Conservation (phyloP, 2,888 invertebrate species). For the Pseudococcus longispinus region DNA sequence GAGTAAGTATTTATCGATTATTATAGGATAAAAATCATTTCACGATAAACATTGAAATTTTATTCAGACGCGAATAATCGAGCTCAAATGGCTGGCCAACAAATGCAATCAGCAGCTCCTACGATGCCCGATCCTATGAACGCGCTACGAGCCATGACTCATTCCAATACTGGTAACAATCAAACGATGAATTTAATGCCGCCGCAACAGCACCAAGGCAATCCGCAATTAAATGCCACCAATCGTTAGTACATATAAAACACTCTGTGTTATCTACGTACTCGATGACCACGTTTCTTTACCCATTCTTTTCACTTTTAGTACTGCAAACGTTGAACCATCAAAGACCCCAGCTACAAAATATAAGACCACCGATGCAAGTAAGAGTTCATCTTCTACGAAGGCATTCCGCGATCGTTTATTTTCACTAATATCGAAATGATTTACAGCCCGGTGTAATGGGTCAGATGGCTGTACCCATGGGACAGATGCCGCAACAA, state of each 20-base stretch:
- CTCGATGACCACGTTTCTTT: background rate
- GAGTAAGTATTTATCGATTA: conserved; percentile 71
- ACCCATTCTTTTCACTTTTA: background rate
- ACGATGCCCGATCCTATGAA: conserved; percentile 84
- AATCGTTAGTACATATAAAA: conserved; percentile 49
- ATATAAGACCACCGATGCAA: background rate
- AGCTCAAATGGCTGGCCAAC: background rate
- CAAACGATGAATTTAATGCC: conserved; percentile 58
- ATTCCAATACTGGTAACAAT: conserved; percentile 68
- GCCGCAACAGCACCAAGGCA: conserved; percentile 54
- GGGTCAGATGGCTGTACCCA: conserved; percentile 65
- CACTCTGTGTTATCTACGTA: background rate
- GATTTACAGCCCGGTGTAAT: conserved; percentile 39
- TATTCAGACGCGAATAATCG: background rate
- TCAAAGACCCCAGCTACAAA: background rate
- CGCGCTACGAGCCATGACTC: conserved; percentile 84
- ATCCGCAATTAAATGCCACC: conserved; percentile 45
- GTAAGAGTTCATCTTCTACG: background rate
- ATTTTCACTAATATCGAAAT: background rate
- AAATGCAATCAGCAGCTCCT: background rate
- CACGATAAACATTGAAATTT: background rate
- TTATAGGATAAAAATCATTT: background rate
- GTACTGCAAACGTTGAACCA: conserved; percentile 16
- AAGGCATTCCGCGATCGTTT: background rate
- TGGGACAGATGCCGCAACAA: conserved; percentile 62